phyloP scores from a whole-genome alignment of 1,140 invertebrate species.

The Drosophila setifemur region DNA sequence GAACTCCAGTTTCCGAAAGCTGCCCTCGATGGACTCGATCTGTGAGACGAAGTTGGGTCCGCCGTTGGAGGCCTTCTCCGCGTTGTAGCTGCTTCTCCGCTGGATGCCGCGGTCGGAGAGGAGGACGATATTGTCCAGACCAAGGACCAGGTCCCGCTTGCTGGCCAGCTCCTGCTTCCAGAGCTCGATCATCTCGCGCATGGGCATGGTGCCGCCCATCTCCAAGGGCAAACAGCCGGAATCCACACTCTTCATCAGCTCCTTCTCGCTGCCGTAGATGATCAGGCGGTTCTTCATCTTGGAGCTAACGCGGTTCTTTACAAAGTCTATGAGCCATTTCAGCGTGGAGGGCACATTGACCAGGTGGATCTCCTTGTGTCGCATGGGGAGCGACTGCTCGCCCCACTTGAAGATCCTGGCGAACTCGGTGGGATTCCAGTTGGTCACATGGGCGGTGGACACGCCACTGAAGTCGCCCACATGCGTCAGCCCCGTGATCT shows the following conservation, averaged over 20 bases:
- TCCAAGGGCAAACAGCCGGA: constrained; percentile 88
- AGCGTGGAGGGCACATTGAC: constrained; percentile 87
- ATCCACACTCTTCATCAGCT: constrained; percentile 86
- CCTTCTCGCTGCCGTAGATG: constrained; percentile 86
- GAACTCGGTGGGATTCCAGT: constrained; percentile 88
- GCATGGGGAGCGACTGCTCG: constrained; percentile 90
- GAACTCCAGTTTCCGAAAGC: constrained; percentile 88
- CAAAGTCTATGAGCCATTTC: constrained; percentile 89
- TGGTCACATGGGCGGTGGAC: constrained; percentile 85
- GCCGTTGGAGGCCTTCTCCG: constrained; percentile 67
- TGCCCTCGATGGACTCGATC: constrained; percentile 84
- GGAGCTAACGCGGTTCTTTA: constrained; percentile 86
- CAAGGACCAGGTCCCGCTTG: constrained; percentile 86
- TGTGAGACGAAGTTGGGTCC: constrained; percentile 79
- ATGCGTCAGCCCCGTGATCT: constrained; percentile 88
- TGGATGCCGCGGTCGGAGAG: constrained; percentile 84
- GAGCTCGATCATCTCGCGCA: constrained; percentile 89
- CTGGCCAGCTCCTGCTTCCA: constrained; percentile 86
- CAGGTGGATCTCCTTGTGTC: constrained; percentile 89
- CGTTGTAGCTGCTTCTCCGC: constrained; percentile 83
- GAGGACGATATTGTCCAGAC: constrained; percentile 88
- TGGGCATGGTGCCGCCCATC: constrained; percentile 89
- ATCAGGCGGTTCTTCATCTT: constrained; percentile 87
- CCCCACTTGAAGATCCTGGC: constrained; percentile 87
- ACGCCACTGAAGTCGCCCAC: constrained; percentile 86